Conservation (phyloP, 2,888 invertebrate genomes). For the Eledone cirrhosa region DNA sequence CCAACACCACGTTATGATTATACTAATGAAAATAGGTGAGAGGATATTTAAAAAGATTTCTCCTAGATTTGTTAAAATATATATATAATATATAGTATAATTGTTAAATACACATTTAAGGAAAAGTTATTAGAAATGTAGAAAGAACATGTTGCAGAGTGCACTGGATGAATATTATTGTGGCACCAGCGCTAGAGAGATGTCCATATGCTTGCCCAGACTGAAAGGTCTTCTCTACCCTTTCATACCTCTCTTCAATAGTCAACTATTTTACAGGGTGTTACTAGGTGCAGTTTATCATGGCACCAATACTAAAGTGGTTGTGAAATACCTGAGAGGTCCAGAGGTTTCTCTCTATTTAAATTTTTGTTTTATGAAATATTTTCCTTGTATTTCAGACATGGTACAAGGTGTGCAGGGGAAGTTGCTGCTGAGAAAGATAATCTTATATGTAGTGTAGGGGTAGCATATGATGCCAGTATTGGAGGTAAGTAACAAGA, state of each 20-base stretch:
- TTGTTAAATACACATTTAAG: no score
- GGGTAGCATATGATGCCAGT: slow-evolving; percentile 93
- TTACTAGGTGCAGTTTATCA: no score
- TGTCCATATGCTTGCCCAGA: background rate
- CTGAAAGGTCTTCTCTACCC: background rate
- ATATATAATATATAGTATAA: background rate
- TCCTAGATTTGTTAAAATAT: background rate
- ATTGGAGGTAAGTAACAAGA: slow-evolving; percentile 75
- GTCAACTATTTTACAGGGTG: no score
- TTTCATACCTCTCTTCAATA: background rate
- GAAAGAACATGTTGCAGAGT: no score
- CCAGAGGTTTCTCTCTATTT: background rate
- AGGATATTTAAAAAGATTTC: background rate
- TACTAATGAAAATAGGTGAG: slow-evolving; percentile 85
- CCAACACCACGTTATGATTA: slow-evolving; percentile 97
- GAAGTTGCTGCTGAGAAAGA: slow-evolving; percentile 98
- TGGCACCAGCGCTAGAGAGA: background rate
- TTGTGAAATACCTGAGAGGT: no score
- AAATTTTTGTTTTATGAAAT: background rate
- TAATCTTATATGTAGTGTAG: slow-evolving; percentile 92
- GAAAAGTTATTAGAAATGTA: no score
- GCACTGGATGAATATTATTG: no score
- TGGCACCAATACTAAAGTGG: no score
- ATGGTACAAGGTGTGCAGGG: slow-evolving; percentile 90
- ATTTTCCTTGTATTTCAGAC: slow-evolving; percentile 57